Conservation (phyloP, 2,797 vertebrate species). For the Pelodytes ibericus region DNA sequence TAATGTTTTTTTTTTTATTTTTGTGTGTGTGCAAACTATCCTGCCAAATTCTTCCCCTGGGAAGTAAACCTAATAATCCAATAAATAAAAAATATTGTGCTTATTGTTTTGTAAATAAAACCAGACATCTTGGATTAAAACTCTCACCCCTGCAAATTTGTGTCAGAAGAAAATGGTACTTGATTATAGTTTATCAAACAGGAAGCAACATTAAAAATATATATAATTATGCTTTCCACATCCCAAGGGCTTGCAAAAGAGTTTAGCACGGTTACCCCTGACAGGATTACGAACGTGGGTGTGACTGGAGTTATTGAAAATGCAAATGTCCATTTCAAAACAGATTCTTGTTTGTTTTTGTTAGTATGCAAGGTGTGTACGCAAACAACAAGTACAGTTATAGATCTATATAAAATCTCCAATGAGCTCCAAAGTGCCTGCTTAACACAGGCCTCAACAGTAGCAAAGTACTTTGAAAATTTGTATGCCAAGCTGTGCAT, state of each 20-base stretch:
- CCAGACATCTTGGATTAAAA: neutral
- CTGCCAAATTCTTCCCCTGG: neutral
- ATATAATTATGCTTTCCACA: no score
- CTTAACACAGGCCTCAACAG: constrained; percentile 16
- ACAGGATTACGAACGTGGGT: neutral
- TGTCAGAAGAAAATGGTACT: neutral
- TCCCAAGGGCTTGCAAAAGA: no score
- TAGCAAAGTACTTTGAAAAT: constrained; percentile 31
- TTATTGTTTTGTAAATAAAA: neutral
- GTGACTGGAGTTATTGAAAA: neutral
- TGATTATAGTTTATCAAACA: no score
- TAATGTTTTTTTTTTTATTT: no score
- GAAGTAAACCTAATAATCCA: neutral
- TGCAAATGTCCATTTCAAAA: neutral
- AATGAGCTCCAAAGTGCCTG: constrained; percentile 19
- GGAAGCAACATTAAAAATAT: no score
- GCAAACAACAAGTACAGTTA: no score
- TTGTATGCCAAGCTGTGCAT: constrained; percentile 46
- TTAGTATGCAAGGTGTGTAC: neutral
- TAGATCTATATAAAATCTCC: neutral
- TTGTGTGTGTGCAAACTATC: neutral
- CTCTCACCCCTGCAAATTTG: neutral
- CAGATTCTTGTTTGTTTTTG: neutral
- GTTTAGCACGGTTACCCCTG: neutral
- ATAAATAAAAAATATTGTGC: neutral